Percentiles rank a stretch among this genome's conserved stretches.
Conservation (phyloP, 2,888 invertebrate species). For the Bursaphelenchus okinawaensis region DNA sequence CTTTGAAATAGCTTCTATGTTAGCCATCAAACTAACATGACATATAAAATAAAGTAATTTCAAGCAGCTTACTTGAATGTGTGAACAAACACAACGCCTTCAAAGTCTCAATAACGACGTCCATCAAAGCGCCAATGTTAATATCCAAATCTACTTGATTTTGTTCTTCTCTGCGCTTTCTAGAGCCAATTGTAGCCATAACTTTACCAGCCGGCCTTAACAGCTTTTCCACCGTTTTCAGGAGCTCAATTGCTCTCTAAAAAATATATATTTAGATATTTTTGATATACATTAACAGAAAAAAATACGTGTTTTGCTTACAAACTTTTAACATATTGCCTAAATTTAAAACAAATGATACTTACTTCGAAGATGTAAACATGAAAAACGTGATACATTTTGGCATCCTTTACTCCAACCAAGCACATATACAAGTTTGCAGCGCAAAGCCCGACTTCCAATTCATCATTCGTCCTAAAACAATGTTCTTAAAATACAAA, state of each 20-base stretch:
- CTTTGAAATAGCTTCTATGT: too few species aligned
- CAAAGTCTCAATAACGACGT: background rate
- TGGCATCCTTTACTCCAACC: background rate
- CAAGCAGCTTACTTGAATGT: constrained; percentile 2
- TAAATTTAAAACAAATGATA: background rate
- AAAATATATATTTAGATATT: too few species aligned
- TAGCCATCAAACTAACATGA: too few species aligned
- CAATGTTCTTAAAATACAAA: background rate
- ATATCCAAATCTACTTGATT: background rate
- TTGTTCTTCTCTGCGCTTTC: background rate
- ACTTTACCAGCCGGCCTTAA: background rate
- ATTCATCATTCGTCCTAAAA: constrained; percentile 6
- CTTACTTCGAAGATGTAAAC: constrained; percentile 5
- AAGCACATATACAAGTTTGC: constrained; percentile 2
- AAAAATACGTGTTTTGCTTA: too few species aligned
- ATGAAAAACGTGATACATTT: constrained; percentile 1
- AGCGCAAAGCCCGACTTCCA: background rate
- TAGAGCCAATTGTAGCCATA: background rate
- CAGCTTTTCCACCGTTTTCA: background rate
- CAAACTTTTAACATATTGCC: too few species aligned
- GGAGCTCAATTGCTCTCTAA: constrained; percentile 9
- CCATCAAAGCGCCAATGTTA: background rate
- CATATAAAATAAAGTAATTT: too few species aligned
- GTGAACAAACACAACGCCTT: constrained; percentile 1
- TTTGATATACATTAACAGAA: too few species aligned